Evolutionary conservation across 2,113 vertebrate species (phyloP).

Genomic region (Rhinopomastus cyanomelas): DNA sequence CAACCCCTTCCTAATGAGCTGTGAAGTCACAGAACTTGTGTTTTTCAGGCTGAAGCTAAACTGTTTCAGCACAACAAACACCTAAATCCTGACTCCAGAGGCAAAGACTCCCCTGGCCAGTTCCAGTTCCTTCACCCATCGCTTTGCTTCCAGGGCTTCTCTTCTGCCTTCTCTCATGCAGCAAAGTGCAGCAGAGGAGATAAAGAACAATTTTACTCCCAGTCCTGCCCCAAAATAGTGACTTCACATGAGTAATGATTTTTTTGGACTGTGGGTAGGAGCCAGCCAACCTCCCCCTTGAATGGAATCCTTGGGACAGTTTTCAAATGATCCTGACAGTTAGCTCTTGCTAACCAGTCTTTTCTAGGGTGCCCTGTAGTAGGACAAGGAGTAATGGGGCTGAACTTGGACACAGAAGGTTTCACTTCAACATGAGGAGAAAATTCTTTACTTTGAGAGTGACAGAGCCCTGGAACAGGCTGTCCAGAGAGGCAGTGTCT

Average conservation of each 20-base stretch:
- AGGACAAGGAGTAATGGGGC: too few relatives aligned
- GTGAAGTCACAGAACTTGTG: fast-evolving
- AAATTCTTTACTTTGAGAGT: too few relatives aligned
- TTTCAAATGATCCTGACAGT: neutral
- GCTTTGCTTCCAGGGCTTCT: neutral
- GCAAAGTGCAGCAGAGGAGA: neutral
- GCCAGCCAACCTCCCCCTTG: neutral
- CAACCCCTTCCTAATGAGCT: neutral
- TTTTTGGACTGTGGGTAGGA: neutral
- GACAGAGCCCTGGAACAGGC: too few relatives aligned
- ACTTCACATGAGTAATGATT: neutral
- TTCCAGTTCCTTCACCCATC: neutral
- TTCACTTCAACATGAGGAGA: too few relatives aligned
- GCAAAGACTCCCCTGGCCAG: neutral
- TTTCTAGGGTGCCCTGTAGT: too few relatives aligned
- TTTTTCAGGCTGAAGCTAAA: neutral
- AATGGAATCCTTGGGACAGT: fast-evolving
- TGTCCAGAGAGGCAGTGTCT: too few relatives aligned
- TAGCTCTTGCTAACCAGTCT: neutral
- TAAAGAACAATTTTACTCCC: neutral
- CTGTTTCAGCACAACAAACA: neutral
- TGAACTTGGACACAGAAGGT: too few relatives aligned
- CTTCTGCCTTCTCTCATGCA: neutral
- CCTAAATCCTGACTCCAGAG: neutral
- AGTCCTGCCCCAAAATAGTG: neutral